Conservation (phyloP, 2,797 vertebrate species). For the Sebastes minor region DNA sequence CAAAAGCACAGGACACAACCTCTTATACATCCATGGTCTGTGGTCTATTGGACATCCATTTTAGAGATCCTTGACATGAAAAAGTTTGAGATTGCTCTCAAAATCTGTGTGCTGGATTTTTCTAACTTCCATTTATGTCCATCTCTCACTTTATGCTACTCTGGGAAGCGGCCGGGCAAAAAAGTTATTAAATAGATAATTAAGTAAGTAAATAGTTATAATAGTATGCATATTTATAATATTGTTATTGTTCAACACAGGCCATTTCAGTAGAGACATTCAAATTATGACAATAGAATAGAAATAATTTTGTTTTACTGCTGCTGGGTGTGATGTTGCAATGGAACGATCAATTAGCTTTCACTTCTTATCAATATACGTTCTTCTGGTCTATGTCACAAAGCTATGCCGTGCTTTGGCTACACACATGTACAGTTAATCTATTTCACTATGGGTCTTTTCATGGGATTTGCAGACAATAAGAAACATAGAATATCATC, state of each 20-base stretch:
- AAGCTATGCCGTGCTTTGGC: background rate
- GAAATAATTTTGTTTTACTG: background rate
- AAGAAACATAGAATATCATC: background rate
- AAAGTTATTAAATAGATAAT: background rate
- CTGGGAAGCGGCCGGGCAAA: background rate
- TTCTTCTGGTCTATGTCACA: background rate
- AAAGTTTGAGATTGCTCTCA: too few species aligned
- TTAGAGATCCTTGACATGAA: too few species aligned
- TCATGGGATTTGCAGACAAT: background rate
- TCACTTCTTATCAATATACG: background rate
- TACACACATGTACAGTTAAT: background rate
- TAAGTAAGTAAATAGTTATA: background rate
- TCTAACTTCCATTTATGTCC: background rate
- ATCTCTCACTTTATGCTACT: rapidly evolving
- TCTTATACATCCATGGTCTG: too few species aligned
- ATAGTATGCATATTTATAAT: background rate
- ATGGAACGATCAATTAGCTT: background rate
- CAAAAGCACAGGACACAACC: background rate
- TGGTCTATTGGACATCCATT: too few species aligned
- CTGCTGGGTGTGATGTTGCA: background rate
- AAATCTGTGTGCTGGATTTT: too few species aligned
- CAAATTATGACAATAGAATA: background rate
- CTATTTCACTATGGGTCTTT: background rate
- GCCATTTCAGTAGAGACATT: background rate
- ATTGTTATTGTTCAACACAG: background rate